phyloP scores from a whole-genome alignment of 2,888 invertebrate genomes.

The Neoscelio sp. region DNA sequence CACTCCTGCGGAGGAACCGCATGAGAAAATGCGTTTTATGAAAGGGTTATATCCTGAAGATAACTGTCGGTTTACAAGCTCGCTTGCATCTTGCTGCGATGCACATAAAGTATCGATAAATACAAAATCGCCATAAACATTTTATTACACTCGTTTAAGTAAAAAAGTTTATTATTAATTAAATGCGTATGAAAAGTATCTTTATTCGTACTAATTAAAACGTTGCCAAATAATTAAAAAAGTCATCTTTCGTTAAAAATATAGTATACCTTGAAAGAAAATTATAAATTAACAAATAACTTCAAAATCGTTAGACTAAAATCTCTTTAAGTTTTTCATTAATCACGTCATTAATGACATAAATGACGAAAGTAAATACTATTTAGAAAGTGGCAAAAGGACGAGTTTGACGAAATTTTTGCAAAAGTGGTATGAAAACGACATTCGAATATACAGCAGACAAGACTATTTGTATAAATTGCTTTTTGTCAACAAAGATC shows the following conservation, averaged over 20 bases:
- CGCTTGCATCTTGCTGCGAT: constrained; percentile 22
- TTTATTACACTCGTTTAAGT: too few relatives aligned
- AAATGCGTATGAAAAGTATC: too few relatives aligned
- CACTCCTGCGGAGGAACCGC: constrained; percentile 58
- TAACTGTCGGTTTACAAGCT: constrained; percentile 53
- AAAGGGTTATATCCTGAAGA: constrained; percentile 63
- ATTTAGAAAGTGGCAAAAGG: too few relatives aligned
- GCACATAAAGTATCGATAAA: constrained; percentile 6
- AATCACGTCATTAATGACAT: constrained; percentile 33
- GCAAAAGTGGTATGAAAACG: constrained; percentile 45
- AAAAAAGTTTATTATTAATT: too few relatives aligned
- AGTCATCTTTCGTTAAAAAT: too few relatives aligned
- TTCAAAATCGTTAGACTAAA: too few relatives aligned
- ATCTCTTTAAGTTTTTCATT: too few relatives aligned
- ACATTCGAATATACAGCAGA: constrained; percentile 56
- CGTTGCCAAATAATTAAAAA: too few relatives aligned
- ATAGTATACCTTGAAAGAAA: too few relatives aligned
- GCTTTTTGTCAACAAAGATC: constrained; percentile 62
- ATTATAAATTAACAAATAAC: too few relatives aligned
- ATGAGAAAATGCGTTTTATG: constrained; percentile 58
- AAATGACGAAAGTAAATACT: too few relatives aligned
- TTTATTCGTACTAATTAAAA: too few relatives aligned
- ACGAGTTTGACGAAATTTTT: constrained; percentile 32
- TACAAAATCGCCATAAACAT: not conserved
- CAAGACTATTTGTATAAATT: constrained; percentile 63